A percentile compares a stretch with the other conserved stretches of the same genome.
Evolutionary conservation across 2,113 vertebrate species (phyloP).

Genomic region (Talpa occidentalis): DNA sequence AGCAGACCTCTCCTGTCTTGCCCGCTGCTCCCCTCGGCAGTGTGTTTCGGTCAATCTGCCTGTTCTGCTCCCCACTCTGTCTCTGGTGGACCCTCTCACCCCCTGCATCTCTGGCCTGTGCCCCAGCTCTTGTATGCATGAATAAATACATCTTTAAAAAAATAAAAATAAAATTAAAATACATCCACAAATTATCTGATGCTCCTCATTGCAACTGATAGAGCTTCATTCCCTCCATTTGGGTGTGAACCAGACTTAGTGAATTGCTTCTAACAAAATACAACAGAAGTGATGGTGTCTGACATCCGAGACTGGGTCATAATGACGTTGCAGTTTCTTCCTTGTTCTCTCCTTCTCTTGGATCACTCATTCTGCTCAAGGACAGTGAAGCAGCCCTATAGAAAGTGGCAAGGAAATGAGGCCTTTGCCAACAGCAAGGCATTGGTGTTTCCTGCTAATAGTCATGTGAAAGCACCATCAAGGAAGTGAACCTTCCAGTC

Average conservation of each 20-base stretch:
- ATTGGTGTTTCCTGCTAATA: neutral
- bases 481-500: neutral
- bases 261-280: neutral
- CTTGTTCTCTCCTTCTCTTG: neutral
- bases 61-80: no score
- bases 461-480: neutral
- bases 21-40: no score
- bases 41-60: no score
- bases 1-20: no score
- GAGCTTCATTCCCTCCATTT: neutral
- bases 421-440: neutral
- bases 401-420: neutral
- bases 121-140: no score
- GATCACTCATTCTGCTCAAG: neutral
- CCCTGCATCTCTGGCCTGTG: no score
- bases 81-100: no score
- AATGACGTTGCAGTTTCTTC: neutral
- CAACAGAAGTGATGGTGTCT: neutral
- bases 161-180: no score
- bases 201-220: neutral
- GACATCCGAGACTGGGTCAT: neutral
- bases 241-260: neutral
- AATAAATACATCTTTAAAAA: no score
- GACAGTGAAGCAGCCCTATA: neutral
- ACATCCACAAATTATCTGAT: neutral